Conservation (phyloP, 2,888 invertebrate genomes). For the Suillia variegata region DNA sequence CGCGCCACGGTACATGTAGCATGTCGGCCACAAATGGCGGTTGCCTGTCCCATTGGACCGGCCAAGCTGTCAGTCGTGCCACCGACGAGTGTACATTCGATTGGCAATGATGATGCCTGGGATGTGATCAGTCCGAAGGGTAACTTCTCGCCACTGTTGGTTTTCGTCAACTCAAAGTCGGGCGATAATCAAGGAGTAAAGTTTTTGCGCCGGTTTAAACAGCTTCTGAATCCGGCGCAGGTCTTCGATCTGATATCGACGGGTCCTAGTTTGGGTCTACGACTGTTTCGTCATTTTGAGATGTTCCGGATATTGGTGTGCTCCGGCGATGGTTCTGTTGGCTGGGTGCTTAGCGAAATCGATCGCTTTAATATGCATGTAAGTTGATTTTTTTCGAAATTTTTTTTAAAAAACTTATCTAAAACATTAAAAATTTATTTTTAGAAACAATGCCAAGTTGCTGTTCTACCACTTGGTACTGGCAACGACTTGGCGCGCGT, state of each 20-base stretch:
- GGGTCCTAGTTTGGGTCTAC: slow-evolving; percentile 81
- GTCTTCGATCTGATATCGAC: slow-evolving; percentile 94
- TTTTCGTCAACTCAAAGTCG: slow-evolving; percentile 97
- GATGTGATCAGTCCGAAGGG: slow-evolving; percentile 76
- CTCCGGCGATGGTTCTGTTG: slow-evolving; percentile 97
- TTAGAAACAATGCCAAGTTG: slow-evolving; percentile 91
- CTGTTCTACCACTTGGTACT: slow-evolving; percentile 92
- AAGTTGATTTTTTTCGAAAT: slow-evolving; percentile 62
- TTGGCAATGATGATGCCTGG: slow-evolving; percentile 90
- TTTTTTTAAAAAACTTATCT: background rate
- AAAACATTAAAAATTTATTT: background rate
- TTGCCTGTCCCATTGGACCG: slow-evolving; percentile 85
- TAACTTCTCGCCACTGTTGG: slow-evolving; percentile 76
- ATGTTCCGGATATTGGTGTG: slow-evolving; percentile 95
- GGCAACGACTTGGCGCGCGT: slow-evolving; percentile 96
- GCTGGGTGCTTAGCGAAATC: slow-evolving; percentile 96
- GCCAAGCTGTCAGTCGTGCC: slow-evolving; percentile 92
- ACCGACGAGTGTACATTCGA: slow-evolving; percentile 89
- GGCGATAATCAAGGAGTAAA: slow-evolving; percentile 98
- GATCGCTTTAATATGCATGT: slow-evolving; percentile 95
- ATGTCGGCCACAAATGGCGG: slow-evolving; percentile 79
- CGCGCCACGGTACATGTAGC: slow-evolving; percentile 89
- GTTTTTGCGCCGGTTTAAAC: slow-evolving; percentile 92
- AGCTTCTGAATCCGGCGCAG: slow-evolving; percentile 94
- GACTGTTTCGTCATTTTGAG: slow-evolving; percentile 92